phyloP scores from a whole-genome alignment of 1,140 invertebrate species.

The Rhagoletis zephyria region DNA sequence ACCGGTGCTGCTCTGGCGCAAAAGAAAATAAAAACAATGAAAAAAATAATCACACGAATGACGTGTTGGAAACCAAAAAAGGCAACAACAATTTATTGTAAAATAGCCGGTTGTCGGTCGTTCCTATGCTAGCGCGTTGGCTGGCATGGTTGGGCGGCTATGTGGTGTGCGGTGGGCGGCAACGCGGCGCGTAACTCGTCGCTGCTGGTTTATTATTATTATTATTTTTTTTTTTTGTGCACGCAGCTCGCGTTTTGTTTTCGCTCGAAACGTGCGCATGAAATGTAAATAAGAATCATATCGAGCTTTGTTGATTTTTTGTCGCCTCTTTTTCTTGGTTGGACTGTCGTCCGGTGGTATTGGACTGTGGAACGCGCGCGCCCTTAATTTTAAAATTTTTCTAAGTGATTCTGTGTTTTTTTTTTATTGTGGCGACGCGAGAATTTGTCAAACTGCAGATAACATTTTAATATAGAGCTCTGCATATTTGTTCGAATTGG shows the following conservation, averaged over 20 bases:
- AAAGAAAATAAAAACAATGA: constrained; percentile 13
- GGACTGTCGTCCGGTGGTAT: not conserved
- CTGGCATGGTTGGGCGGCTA: not conserved
- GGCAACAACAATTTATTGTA: constrained; percentile 18
- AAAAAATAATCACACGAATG: constrained; percentile 17
- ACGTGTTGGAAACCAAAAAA: constrained; percentile 20
- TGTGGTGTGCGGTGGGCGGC: constrained; percentile 6
- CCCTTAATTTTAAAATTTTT: too few relatives aligned
- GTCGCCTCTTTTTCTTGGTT: not conserved
- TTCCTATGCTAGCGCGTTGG: not conserved
- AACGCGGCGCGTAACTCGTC: not conserved
- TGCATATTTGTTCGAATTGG: not conserved
- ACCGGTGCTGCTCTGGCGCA: not conserved
- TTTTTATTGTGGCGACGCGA: not conserved
- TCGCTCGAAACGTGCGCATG: constrained; percentile 40
- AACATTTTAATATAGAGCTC: not conserved
- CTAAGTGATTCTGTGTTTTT: not conserved
- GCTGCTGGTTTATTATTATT: constrained; percentile 6
- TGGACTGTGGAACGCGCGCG: not conserved
- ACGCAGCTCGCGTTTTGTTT: constrained; percentile 37
- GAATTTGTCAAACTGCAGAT: constrained; percentile 1
- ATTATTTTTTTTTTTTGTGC: constrained; percentile 7
- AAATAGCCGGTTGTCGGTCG: constrained; percentile 48
- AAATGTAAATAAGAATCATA: constrained; percentile 52
- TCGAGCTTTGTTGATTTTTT: constrained; percentile 31